Evolutionary conservation across 1,140 invertebrate genomes (phyloP), one percentile per base, ranked within the genome.

Genomic region (Drosophila eugracilis): DNA sequence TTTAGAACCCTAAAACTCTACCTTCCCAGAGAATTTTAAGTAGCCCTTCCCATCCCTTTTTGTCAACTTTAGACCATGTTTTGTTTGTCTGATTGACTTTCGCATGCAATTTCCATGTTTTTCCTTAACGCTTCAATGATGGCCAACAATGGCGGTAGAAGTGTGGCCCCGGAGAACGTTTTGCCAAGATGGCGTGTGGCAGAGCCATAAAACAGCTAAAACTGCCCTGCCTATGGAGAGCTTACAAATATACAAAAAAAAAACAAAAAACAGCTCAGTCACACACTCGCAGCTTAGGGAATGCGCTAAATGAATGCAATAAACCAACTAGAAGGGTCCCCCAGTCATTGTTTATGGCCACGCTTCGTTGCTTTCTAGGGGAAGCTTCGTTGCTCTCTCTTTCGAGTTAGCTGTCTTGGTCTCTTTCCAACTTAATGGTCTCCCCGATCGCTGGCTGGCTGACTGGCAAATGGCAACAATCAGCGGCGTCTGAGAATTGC

Each of bases 231-330:
- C 74, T 70, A 77, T 67, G 37, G 22, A 53, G 65, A 69, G 69
- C 74, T 55, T 41, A n/a, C n/a, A n/a, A n/a, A n/a, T n/a, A n/a
- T n/a, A n/a, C n/a, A n/a, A n/a, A n/a, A n/a, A n/a, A n/a, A n/a
- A n/a, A n/a, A n/a, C n/a, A n/a, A 60, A 63, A 44, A 49, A 54
- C 58, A 52, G 30, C 24, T n/a, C 53, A 75, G 53, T 22, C 63
- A 48, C 70, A 55, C 59, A 73, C 62, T 53, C 28, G 48, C 44
- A 54, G 42, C 15, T 57, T 55, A 34, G 52, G 53, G 54, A 83
- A 70, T 62, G 69, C 79, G 79, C 79, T 83, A 83, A 83, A 83
- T 78, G 79, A 78, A 78, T 75, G 78, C 79, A 77, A 83, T 83
- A 83, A 83, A 84, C 79, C 57, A 72, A 66, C 49, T 71, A 52